Base-by-base conservation (phyloP, 2,888 invertebrate genomes). In the Lamellibrachia columna region DNA sequence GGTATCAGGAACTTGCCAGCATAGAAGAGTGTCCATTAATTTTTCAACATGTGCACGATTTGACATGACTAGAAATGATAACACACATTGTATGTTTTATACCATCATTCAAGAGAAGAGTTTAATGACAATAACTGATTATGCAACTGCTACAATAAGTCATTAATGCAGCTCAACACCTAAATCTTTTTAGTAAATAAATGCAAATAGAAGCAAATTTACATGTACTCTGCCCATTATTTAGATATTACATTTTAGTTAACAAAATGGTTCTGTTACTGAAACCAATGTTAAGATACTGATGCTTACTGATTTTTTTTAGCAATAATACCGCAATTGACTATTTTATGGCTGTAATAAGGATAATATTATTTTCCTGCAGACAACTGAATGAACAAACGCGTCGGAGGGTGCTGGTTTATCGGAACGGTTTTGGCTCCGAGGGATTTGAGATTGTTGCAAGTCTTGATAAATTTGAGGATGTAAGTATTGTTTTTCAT, bases 401-500 rank as follows among this genome's bases (percentile, higher is more conserved):
- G 92, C 94, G 95, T 93, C 94, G 96, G 52, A 93, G 96, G 90
- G 95, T 96, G 90, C 94, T 96, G 91, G 95, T 96, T 52, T 96
- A 95, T 94, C 95, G 94, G 92, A 96, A 96, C 94, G 96, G 96
- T 7, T 94, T 94, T 53, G 95, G 95, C 53, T 95, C 94, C 28
- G 95, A 96, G 92, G 95, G 96, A 6, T 93, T 95, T n/a, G 96
- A 96, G 94, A 94, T 96, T 53, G 95, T 96, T 7, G 95, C 96
- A 22, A 96, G 96, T 93, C 94, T 95, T 2, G 93, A 94, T 53
- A 95, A 95, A 55, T 94, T 95, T 92, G 95, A 96, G 52, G 96
- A 95, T 93, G 96, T 96, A 94, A 94, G 94, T 94, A 52, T 11
- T 6, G n/a, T 75, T 11, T 75, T 22, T 22, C 3, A 22, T 2